phyloP scores from a whole-genome alignment of 2,797 vertebrate genomes.

The Argentina silus region DNA sequence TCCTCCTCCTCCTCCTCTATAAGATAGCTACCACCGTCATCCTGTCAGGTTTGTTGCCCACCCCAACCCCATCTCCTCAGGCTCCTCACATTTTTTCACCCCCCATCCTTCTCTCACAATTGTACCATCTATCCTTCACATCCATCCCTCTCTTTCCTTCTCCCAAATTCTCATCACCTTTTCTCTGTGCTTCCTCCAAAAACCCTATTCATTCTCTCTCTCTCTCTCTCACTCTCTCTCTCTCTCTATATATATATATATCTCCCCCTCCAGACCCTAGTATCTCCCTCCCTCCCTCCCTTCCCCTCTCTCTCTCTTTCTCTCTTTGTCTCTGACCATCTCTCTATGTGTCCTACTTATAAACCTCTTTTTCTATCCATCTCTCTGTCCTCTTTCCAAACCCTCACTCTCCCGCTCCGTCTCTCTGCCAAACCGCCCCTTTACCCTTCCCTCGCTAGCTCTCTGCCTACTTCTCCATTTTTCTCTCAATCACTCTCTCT shows the following conservation, averaged over 20 bases:
- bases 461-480: conserved; percentile 34
- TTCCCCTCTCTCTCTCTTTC: not conserved
- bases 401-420: conserved; percentile 43
- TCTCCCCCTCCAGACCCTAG: conserved; percentile 22
- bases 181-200: too few species aligned
- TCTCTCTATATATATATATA: conserved; percentile 2
- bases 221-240: not conserved
- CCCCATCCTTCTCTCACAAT: not conserved
- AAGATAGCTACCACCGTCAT: too few species aligned
- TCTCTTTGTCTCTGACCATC: conserved; percentile 23
- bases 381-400: conserved; percentile 63
- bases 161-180: not conserved
- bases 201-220: not conserved
- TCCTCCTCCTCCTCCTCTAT: not conserved
- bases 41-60: too few species aligned
- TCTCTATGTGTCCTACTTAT: conserved; percentile 71
- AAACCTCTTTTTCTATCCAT: conserved; percentile 67
- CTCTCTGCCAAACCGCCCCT: conserved; percentile 17
- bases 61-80: too few species aligned
- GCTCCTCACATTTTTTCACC: not conserved
- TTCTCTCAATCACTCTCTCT: conserved; percentile 65
- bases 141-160: not conserved
- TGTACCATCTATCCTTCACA: not conserved
- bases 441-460: conserved; percentile 11
- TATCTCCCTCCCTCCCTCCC: conserved; percentile 39